Base-by-base conservation (phyloP, 2,888 invertebrate species). In the Pandemis cinnamomeana region DNA sequence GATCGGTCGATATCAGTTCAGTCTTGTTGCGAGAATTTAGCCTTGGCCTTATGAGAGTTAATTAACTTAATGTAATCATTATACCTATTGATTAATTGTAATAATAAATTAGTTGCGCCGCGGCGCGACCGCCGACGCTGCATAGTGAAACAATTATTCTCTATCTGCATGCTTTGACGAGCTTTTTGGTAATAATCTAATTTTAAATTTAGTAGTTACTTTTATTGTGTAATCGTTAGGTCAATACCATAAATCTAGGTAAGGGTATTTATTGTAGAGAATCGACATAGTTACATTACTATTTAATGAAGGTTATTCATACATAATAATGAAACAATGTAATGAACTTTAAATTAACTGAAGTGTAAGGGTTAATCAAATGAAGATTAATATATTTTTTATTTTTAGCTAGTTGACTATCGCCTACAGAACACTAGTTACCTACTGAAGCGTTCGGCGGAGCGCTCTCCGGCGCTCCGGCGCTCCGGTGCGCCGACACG, bases 111-210 rank as follows among this genome's bases (percentile, higher is more conserved):
- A 86, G 83, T 84, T 84, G 92, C 87, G 91, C 84, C 86, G 81
- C 83, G 89, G 67, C 86, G 86, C 90, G 91, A 64, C 58, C 72
- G 71, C 91, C 90, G 83, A 85, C 87, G 93, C 91, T 90, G 89
- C 89, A 87, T 93, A 93, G 92, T 90, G 85, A 91, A 91, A 90
- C 87, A 87, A 87, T 91, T 92, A 91, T 89, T 92, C 87, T 89
- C 91, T 93, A 92, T 92, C 89, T 92, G 94, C 94, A 94, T 94
- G 94, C 94, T 94, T 94, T 87, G 93, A 94, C 92, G 94, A 94
- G 94, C 94, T 94, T 94, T 93, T 93, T 91, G 93, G 93, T 91
- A 93, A 92, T 94, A 93, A 93, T 91, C 91, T 94, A 92, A 92
- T 93, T 92, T 91, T 91, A 92, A 89, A 90, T 86, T 88, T 91